Conservation (phyloP, 2,888 invertebrate genomes). For the Suillia variegata region DNA sequence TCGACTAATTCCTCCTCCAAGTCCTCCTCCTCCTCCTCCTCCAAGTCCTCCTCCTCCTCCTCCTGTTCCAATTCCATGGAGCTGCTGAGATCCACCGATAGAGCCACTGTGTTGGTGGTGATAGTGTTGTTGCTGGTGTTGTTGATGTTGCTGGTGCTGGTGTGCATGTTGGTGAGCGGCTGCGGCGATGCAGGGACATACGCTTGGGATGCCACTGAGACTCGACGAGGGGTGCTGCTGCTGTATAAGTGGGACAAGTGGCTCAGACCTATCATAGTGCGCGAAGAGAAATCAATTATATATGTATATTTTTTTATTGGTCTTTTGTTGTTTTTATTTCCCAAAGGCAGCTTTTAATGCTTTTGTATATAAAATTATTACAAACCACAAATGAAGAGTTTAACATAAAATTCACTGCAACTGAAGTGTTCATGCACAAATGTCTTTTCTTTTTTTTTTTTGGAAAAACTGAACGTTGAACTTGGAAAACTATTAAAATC, state of each 20-base stretch:
- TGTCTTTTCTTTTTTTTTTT: not conserved
- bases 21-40: constrained; percentile 50
- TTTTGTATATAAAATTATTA: no score
- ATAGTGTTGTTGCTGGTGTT: constrained; percentile 52
- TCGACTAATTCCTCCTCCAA: constrained; percentile 58
- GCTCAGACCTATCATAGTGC: constrained; percentile 56
- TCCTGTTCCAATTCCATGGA: constrained; percentile 62
- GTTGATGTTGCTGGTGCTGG: constrained; percentile 45
- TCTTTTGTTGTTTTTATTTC: not conserved
- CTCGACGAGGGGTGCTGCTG: constrained; percentile 61
- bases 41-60: constrained; percentile 47
- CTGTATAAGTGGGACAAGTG: constrained; percentile 62
- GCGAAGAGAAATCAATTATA: constrained; percentile 14
- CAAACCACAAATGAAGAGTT: constrained; percentile 30
- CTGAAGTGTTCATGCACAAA: constrained; percentile 21
- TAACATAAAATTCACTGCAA: constrained; percentile 15
- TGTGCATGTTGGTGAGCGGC: constrained; percentile 52
- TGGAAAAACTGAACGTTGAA: constrained; percentile 10
- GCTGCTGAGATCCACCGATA: constrained; percentile 62
- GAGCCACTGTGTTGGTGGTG: constrained; percentile 57
- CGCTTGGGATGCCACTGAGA: constrained; percentile 62
- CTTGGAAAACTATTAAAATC: not conserved
- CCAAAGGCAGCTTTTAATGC: no score
- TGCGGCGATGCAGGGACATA: constrained; percentile 61
- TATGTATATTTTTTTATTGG: constrained; percentile 26